phyloP scores from a whole-genome alignment of 2,797 vertebrate genomes.

The Phaenicophaeus curvirostris region DNA sequence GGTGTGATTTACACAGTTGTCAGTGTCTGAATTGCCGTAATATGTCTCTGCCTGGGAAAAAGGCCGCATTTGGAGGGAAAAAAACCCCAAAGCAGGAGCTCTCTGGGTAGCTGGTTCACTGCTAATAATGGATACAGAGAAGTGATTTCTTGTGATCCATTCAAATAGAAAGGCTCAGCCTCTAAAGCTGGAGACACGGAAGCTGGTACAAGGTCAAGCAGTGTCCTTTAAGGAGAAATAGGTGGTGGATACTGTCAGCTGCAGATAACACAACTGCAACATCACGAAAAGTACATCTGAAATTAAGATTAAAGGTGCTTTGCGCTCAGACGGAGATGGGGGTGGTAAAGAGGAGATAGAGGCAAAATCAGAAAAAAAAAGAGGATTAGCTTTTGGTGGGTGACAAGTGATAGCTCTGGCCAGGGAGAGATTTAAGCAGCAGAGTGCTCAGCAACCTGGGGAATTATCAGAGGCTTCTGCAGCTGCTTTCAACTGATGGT shows the following conservation, averaged over 20 bases:
- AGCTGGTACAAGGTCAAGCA: slow-evolving; percentile 61
- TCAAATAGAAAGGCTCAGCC: slow-evolving; percentile 29
- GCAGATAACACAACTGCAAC: slow-evolving; percentile 28
- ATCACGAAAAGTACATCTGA: slow-evolving; percentile 1
- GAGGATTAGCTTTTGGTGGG: slow-evolving; percentile 35
- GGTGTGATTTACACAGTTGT: slow-evolving; percentile 65
- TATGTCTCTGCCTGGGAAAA: slow-evolving; percentile 63
- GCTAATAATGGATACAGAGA: slow-evolving; percentile 45
- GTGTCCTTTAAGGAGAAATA: slow-evolving; percentile 51
- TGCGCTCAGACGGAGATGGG: not conserved
- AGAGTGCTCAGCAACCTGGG: not conserved
- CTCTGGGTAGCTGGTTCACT: slow-evolving; percentile 33
- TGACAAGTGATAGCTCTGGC: slow-evolving; percentile 26
- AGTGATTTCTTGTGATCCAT: slow-evolving; percentile 56
- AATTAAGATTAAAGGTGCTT: slow-evolving; percentile 60
- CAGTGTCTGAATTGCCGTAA: slow-evolving; percentile 60
- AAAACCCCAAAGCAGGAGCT: not conserved
- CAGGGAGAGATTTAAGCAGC: slow-evolving; percentile 11
- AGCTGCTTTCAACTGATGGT: not conserved
- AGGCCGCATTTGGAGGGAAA: slow-evolving; percentile 4
- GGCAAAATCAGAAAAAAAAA: not conserved
- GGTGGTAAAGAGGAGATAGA: not conserved
- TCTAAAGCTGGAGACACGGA: slow-evolving; percentile 23
- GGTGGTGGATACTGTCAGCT: not conserved
- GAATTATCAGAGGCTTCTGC: slow-evolving; percentile 2